Evolutionary conservation across 2,888 invertebrate species (phyloP).

Genomic region (Cremastinae sp.): DNA sequence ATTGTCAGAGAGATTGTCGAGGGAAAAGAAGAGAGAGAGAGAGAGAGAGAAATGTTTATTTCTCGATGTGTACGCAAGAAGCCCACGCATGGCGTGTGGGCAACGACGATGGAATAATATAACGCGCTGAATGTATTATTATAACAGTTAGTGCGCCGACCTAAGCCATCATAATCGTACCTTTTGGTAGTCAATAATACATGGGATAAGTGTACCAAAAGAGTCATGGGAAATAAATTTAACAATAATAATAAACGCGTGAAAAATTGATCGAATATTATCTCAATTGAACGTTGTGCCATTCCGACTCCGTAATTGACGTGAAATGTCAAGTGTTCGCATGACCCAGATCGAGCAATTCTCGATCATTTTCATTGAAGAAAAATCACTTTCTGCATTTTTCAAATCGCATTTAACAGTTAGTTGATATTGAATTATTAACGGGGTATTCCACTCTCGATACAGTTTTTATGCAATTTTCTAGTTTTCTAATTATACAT

Average conservation of each 20-base stretch:
- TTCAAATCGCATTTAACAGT: no score
- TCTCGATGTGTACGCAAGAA: constrained; percentile 35
- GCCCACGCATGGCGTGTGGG: constrained; percentile 51
- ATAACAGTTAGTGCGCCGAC: constrained; percentile 34
- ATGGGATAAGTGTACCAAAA: constrained; percentile 46
- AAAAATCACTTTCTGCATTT: no score
- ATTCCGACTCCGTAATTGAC: no score
- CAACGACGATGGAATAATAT: constrained; percentile 27
- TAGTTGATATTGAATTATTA: no score
- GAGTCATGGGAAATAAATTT: constrained; percentile 17
- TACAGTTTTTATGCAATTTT: no score
- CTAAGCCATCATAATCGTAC: constrained; percentile 19
- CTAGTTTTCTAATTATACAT: no score
- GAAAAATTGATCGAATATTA: constrained; percentile 21
- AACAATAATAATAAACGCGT: constrained; percentile 22
- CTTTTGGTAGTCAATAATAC: constrained; percentile 45
- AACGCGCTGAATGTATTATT: constrained; percentile 31
- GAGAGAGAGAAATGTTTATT: constrained; percentile 22
- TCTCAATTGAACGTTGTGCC: neutral
- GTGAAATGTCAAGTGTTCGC: no score
- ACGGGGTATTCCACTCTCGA: no score
- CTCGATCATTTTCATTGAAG: no score
- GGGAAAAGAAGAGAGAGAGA: constrained; percentile 16
- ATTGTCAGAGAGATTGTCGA: constrained; percentile 34
- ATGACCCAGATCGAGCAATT: no score